Evolutionary conservation across 2,888 invertebrate species (phyloP).

Genomic region (Hemaris fuciformis): DNA sequence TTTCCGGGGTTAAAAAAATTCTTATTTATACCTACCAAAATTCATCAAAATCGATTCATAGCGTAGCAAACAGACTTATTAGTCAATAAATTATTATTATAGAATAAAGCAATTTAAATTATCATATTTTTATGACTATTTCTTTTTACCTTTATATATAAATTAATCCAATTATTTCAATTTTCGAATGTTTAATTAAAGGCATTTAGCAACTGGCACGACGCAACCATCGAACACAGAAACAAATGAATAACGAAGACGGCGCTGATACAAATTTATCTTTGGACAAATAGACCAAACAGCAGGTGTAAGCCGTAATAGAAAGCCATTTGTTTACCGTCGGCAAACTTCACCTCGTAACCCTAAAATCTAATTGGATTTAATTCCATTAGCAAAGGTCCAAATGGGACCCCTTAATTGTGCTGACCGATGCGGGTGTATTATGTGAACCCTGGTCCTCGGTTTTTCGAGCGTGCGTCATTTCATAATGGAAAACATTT

Average conservation of each 20-base stretch:
- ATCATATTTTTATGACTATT: too few relatives aligned
- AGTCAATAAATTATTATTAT: too few relatives aligned
- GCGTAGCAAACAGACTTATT: too few relatives aligned
- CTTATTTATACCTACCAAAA: too few relatives aligned
- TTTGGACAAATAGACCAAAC: conserved; percentile 55
- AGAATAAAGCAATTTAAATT: too few relatives aligned
- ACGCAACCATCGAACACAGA: conserved; percentile 27
- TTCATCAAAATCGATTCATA: too few relatives aligned
- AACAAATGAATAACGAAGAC: conserved; percentile 49
- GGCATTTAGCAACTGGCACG: conserved; percentile 17
- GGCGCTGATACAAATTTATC: conserved; percentile 57
- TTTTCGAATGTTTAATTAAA: too few relatives aligned
- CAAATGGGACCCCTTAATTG: conserved; percentile 76
- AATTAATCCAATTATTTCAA: too few relatives aligned
- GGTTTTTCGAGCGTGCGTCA: conserved; percentile 41
- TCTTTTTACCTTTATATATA: too few relatives aligned
- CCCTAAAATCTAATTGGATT: conserved; percentile 81
- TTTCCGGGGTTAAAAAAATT: too few relatives aligned
- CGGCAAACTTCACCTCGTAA: conserved; percentile 78
- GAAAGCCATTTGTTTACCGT: conserved; percentile 74
- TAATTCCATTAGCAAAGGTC: conserved; percentile 80
- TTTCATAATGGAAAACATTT: conserved; percentile 50
- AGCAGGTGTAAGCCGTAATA: conserved; percentile 68
- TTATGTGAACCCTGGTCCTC: conserved; percentile 52
- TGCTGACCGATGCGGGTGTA: conserved; percentile 74